Conservation (phyloP, 2,797 vertebrate genomes). For the Pagetopsis macropterus region DNA sequence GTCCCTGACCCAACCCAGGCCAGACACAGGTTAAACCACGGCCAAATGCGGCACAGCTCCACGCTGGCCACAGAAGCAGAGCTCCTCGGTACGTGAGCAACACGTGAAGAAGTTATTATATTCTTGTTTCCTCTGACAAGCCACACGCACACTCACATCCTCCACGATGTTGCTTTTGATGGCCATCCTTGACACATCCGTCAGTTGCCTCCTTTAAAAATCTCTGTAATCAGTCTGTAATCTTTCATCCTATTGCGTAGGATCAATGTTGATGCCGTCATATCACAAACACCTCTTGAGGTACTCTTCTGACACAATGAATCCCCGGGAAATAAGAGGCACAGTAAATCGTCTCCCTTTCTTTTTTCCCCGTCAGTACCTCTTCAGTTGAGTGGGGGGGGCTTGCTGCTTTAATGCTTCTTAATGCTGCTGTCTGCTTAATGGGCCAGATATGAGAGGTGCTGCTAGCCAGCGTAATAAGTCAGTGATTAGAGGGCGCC, state of each 20-base stretch:
- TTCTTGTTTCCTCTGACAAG: constrained; percentile 42
- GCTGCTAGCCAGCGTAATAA: constrained; percentile 87
- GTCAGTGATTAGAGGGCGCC: constrained; percentile 87
- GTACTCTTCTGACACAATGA: constrained; percentile 53
- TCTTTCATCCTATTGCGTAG: constrained; percentile 44
- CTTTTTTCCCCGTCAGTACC: constrained; percentile 71
- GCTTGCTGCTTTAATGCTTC: constrained; percentile 87
- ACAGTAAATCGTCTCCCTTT: constrained; percentile 55
- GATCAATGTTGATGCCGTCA: constrained; percentile 37
- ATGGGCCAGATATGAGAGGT: constrained; percentile 86
- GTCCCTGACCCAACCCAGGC: constrained; percentile 87
- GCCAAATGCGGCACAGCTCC: constrained; percentile 60
- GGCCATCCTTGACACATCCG: constrained; percentile 37
- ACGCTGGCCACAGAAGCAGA: constrained; percentile 27
- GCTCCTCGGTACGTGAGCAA: constrained; percentile 23
- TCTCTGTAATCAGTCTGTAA: constrained; percentile 15
- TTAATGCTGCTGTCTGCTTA: constrained; percentile 88
- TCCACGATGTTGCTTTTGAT: constrained; percentile 32
- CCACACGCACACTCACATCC: constrained; percentile 32
- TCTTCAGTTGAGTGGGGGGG: constrained; percentile 47
- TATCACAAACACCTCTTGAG: constrained; percentile 37
- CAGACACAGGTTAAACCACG: constrained; percentile 85
- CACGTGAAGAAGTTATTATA: constrained; percentile 16
- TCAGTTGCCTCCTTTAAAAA: constrained; percentile 25
- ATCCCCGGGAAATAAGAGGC: constrained; percentile 57